phyloP scores from a whole-genome alignment of 2,888 invertebrate genomes.

The Cinara cedri region DNA sequence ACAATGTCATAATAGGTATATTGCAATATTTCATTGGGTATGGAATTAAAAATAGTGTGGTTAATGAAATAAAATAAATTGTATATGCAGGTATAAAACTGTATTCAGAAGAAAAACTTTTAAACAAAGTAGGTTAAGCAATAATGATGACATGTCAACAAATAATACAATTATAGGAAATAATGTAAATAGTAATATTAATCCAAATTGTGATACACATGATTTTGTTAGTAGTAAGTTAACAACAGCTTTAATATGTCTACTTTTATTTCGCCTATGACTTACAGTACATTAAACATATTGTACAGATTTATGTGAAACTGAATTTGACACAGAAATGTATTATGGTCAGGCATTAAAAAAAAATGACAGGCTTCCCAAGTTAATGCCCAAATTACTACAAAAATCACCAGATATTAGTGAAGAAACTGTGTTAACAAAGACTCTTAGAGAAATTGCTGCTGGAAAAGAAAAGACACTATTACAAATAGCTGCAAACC shows the following conservation, averaged over 20 bases:
- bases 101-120: slow-evolving; percentile 47
- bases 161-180: slow-evolving; percentile 34
- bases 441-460: slow-evolving; percentile 41
- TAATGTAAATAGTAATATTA: slow-evolving; percentile 25
- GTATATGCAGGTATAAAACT: slow-evolving; percentile 37
- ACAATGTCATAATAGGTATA: slow-evolving; percentile 45
- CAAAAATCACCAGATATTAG: neutral
- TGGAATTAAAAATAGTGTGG: neutral
- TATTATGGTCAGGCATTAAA: slow-evolving; percentile 10
- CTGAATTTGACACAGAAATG: slow-evolving; percentile 1
- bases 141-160: neutral
- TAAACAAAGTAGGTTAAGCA: slow-evolving; percentile 14
- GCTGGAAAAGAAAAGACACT: slow-evolving; percentile 38
- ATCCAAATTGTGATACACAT: slow-evolving; percentile 31
- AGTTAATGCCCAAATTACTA: slow-evolving; percentile 12
- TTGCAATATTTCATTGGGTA: neutral
- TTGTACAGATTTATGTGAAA: slow-evolving; percentile 27
- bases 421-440: slow-evolving; percentile 26
- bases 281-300: too few relatives aligned
- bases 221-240: slow-evolving; percentile 20
- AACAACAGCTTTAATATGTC: neutral
- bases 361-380: slow-evolving; percentile 7
- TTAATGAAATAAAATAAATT: neutral
- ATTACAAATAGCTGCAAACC: slow-evolving; percentile 40
- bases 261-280: too few relatives aligned